Evolutionary conservation across 2,113 vertebrate species (phyloP).

Genomic region (Meriones unguiculatus): DNA sequence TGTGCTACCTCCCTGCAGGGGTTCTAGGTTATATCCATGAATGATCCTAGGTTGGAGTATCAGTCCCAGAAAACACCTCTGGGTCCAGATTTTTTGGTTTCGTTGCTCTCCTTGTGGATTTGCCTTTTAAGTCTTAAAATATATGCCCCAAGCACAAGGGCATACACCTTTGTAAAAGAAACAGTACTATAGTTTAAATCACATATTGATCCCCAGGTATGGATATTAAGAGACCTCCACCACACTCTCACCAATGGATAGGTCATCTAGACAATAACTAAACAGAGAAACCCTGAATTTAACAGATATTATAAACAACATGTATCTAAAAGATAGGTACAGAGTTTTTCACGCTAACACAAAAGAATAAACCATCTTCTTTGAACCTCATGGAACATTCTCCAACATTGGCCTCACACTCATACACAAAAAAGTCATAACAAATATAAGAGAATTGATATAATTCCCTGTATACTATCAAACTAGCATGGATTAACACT

Average conservation of each 20-base stretch:
- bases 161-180: background rate
- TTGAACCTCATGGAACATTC: background rate
- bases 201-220: background rate
- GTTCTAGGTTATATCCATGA: too few species aligned
- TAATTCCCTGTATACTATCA: too few species aligned
- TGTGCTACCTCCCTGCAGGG: too few species aligned
- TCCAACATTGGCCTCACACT: background rate
- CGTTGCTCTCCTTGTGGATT: too few species aligned
- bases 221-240: too few species aligned
- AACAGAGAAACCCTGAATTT: background rate
- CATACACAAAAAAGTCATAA: background rate
- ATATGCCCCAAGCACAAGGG: background rate
- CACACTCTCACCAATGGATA: background rate
- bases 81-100: too few species aligned
- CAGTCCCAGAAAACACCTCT: too few species aligned
- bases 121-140: background rate
- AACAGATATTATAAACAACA: background rate
- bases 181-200: background rate
- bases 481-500: too few species aligned
- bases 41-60: too few species aligned
- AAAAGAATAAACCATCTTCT: background rate
- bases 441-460: background rate
- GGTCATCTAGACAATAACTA: background rate
- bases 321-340: background rate
- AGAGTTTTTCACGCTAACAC: background rate